A percentile compares a stretch with the other conserved stretches of the same genome.
Conservation (phyloP, 2,113 vertebrate genomes). For the Apaloderma vittatum region DNA sequence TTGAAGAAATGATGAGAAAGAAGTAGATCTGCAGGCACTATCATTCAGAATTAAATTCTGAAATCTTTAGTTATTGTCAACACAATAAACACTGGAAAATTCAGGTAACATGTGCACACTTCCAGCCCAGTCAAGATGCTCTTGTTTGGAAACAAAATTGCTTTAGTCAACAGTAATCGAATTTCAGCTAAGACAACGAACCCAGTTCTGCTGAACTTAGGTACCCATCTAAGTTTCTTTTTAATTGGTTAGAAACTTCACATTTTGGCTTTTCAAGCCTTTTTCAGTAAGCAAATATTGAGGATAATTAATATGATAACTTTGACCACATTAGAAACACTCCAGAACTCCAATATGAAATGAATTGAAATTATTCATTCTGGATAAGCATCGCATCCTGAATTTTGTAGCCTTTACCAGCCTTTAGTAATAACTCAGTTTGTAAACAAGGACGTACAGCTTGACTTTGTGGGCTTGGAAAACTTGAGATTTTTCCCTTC, state of each 20-base stretch:
- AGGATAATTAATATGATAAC: background rate
- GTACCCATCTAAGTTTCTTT: background rate
- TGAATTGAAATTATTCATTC: background rate
- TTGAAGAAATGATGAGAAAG: background rate
- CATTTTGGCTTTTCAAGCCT: background rate
- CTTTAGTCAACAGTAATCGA: background rate
- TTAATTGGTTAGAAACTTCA: background rate
- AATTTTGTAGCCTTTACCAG: background rate
- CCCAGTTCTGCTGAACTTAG: background rate
- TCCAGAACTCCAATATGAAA: background rate
- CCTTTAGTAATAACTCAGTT: background rate
- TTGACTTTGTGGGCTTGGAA: background rate
- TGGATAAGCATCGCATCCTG: background rate
- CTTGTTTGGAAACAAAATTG: background rate
- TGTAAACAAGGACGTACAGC: background rate
- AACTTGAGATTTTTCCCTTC: background rate
- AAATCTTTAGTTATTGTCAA: background rate
- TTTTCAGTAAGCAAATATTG: background rate
- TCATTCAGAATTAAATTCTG: background rate
- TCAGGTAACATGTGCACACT: background rate
- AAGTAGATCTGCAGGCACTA: background rate
- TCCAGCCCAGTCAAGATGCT: background rate
- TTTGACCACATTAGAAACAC: background rate
- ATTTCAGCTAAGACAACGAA: background rate
- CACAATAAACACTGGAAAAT: background rate